Evolutionary conservation across 1,140 invertebrate genomes (phyloP).

Genomic region (Pseudomyrmex cubaensis): DNA sequence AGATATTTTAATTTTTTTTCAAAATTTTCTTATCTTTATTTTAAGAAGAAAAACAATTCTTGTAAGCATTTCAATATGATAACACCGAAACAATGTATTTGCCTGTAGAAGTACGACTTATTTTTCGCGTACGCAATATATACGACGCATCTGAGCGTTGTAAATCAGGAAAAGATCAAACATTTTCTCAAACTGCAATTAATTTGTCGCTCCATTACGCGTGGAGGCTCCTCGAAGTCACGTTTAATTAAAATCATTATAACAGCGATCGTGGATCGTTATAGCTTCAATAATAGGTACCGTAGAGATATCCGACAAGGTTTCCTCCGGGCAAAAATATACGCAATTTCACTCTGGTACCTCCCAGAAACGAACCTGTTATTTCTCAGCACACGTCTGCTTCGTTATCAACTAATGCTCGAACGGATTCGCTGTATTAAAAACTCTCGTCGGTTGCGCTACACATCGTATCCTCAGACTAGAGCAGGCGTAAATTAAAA

Average conservation of each 20-base stretch:
- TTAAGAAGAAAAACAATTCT: no score
- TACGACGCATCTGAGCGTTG: not conserved
- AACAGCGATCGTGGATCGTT: constrained; percentile 60
- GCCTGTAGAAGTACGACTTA: constrained; percentile 11
- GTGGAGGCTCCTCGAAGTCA: constrained; percentile 16
- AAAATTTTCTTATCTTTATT: no score
- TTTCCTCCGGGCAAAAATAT: constrained; percentile 59
- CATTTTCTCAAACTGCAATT: constrained; percentile 55
- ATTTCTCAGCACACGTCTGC: constrained; percentile 57
- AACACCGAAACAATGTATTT: not conserved
- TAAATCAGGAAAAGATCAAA: constrained; percentile 55
- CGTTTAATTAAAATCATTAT: constrained; percentile 68
- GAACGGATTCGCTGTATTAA: constrained; percentile 43
- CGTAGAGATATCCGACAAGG: constrained; percentile 50
- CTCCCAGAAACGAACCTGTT: constrained; percentile 48
- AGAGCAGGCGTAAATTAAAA: not conserved
- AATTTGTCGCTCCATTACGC: constrained; percentile 61
- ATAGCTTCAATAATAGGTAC: constrained; percentile 53
- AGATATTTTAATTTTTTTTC: constrained; percentile 1
- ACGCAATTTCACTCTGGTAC: constrained; percentile 52
- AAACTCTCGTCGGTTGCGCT: constrained; percentile 47
- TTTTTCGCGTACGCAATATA: constrained; percentile 7
- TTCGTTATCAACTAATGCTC: constrained; percentile 56
- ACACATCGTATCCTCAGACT: constrained; percentile 25
- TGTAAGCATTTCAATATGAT: not conserved